Conservation (phyloP, 2,888 invertebrate species). For the Arenicola marina region DNA sequence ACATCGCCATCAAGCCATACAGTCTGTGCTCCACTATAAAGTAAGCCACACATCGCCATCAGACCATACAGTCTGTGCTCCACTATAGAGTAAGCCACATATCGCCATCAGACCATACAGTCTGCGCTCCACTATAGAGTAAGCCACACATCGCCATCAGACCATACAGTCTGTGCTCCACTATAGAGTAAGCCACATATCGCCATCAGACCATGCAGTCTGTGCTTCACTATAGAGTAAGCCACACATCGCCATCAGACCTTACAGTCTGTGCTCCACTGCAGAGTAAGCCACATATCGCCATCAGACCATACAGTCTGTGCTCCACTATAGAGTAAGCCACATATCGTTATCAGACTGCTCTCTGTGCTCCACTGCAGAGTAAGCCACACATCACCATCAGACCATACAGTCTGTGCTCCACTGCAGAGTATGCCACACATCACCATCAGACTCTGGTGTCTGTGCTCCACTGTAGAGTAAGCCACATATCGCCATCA, state of each 20-base stretch:
- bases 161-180: slow-evolving; percentile 23
- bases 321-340: slow-evolving; percentile 27
- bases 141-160: slow-evolving; percentile 18
- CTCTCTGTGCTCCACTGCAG: slow-evolving; percentile 21
- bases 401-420: slow-evolving; percentile 24
- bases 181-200: slow-evolving; percentile 25
- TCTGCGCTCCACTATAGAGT: slow-evolving; percentile 26
- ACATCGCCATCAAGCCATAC: slow-evolving; percentile 22
- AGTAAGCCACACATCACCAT: slow-evolving; percentile 23
- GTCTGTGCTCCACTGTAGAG: slow-evolving; percentile 25
- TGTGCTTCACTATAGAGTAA: slow-evolving; percentile 27
- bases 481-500: slow-evolving; percentile 19
- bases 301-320: slow-evolving; percentile 23
- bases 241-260: slow-evolving; percentile 19
- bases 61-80: slow-evolving; percentile 24
- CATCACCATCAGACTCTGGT: slow-evolving; percentile 20
- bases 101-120: slow-evolving; percentile 22
- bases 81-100: slow-evolving; percentile 25
- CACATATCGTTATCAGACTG: slow-evolving; percentile 19
- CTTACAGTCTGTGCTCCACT: slow-evolving; percentile 22
- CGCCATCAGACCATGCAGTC: slow-evolving; percentile 21
- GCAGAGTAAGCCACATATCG: slow-evolving; percentile 25
- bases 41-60: slow-evolving; percentile 23
- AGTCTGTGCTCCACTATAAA: slow-evolving; percentile 23
- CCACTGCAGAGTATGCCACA: slow-evolving; percentile 24